Percentiles rank a stretch among this genome's conserved stretches.
Conservation (phyloP, 92 coral and sea anemone genomes). For the Isaurus tuberculatus region DNA sequence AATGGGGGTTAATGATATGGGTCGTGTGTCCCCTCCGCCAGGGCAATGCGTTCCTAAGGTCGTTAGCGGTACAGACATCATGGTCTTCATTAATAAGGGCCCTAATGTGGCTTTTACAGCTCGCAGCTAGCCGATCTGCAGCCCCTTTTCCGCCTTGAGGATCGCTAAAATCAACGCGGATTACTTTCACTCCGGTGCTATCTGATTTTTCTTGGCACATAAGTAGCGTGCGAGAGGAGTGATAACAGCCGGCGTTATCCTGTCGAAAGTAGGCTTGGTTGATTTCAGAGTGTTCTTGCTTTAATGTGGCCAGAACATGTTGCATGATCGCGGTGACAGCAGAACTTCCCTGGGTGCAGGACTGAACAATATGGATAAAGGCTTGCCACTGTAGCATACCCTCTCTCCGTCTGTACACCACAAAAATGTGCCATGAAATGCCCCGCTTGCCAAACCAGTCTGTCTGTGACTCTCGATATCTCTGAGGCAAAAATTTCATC, state of each 20-base stretch:
- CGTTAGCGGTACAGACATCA: constrained; percentile 12
- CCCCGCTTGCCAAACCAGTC: constrained; percentile 53
- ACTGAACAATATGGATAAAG: constrained; percentile 50
- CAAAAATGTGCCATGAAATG: constrained; percentile 23
- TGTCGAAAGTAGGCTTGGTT: constrained; percentile 30
- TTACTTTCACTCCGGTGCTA: constrained; percentile 41
- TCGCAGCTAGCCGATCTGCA: constrained; percentile 43
- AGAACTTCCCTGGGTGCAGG: constrained; percentile 53
- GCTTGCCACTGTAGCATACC: constrained; percentile 54
- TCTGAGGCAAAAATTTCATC: constrained; percentile 38
- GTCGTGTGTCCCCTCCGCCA: too few species aligned
- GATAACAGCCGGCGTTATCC: constrained; percentile 49
- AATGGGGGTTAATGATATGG: too few species aligned
- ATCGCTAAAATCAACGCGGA: too few species aligned
- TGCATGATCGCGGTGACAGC: constrained; percentile 48
- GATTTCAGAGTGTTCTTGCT: constrained; percentile 46
- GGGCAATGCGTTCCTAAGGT: constrained; percentile 49
- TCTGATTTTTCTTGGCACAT: constrained; percentile 26
- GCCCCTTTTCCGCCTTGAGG: too few species aligned
- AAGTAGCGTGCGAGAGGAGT: constrained; percentile 38
- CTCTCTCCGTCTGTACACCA: constrained; percentile 50
- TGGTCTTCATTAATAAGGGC: constrained; percentile 37
- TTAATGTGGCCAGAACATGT: constrained; percentile 46
- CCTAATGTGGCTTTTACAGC: constrained; percentile 26
- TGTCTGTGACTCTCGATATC: constrained; percentile 51